These are phyloP conservation scores for Eupithecia exiguata DNA, from an alignment of 2,888 invertebrate genomes.

Conservation along the genomic window DNA sequence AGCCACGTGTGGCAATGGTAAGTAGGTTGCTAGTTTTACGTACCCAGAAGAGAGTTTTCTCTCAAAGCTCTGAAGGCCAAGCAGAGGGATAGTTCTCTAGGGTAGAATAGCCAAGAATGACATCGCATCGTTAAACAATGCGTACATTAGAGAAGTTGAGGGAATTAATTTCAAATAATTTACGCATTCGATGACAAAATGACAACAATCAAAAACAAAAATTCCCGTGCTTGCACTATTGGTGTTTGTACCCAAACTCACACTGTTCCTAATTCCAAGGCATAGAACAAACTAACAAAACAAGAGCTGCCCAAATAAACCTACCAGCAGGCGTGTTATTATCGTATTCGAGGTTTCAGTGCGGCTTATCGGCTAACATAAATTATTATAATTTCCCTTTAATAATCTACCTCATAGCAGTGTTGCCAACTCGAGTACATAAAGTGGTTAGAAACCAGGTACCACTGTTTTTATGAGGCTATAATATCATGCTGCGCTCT, in stretches of 20 bases:
- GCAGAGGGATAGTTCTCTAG: too few species aligned
- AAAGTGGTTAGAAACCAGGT: conserved; percentile 21
- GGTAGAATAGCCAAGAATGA: too few species aligned
- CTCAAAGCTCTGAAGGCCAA: too few species aligned
- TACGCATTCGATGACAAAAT: too few species aligned
- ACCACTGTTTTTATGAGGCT: neutral
- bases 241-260: neutral
- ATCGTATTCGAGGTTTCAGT: conserved; percentile 59
- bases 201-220: too few species aligned
- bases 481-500: neutral
- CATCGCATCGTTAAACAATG: too few species aligned
- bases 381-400: conserved; percentile 57
- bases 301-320: conserved; percentile 14
- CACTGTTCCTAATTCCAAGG: conserved; percentile 2
- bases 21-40: neutral
- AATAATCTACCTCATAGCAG: conserved; percentile 46
- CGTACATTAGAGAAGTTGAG: too few species aligned
- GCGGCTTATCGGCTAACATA: conserved; percentile 51
- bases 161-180: too few species aligned
- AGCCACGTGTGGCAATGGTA: neutral
- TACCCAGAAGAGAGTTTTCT: neutral
- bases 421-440: conserved; percentile 34
- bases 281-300: neutral
- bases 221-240: too few species aligned
- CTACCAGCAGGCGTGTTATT: conserved; percentile 47